Evolutionary conservation across 2,113 vertebrate genomes (phyloP).

Genomic region (Microcebus jonahi): DNA sequence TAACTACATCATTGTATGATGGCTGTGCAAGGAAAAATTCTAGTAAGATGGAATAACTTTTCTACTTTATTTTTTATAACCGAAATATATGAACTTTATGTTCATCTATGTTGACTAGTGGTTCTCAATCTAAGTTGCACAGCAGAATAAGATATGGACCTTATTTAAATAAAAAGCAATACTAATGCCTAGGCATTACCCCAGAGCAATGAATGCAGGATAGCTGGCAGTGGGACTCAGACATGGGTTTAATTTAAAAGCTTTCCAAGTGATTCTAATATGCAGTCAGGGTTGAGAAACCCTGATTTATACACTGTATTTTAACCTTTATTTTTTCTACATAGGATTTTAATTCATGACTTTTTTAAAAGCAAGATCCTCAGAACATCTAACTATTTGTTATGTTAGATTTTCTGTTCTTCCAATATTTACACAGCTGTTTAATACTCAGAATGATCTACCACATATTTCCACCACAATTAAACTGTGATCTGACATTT

Average conservation of each 20-base stretch:
- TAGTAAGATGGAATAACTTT: not conserved
- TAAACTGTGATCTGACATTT: constrained; percentile 79
- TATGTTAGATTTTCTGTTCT: constrained; percentile 65
- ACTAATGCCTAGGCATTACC: not conserved
- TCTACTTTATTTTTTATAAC: not conserved
- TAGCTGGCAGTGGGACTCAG: not conserved
- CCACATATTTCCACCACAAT: constrained; percentile 74
- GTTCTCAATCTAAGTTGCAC: not conserved
- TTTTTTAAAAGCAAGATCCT: constrained; percentile 20
- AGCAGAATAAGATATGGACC: not conserved
- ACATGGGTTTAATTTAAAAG: not conserved
- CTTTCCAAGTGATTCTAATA: not conserved
- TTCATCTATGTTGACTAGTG: not conserved
- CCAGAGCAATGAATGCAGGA: not conserved
- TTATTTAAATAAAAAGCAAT: constrained; percentile 22
- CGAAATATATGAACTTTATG: not conserved
- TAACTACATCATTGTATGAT: not conserved
- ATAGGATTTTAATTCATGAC: constrained; percentile 29
- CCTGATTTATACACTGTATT: not conserved
- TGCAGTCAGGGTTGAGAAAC: constrained; percentile 19
- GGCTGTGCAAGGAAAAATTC: not conserved
- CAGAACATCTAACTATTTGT: constrained; percentile 52
- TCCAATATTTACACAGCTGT: constrained; percentile 79
- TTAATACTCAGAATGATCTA: constrained; percentile 65
- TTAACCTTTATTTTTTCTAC: constrained; percentile 59